These are phyloP conservation scores for Micromesistius poutassou DNA, from an alignment of 2,797 vertebrate genomes.

Conservation along the genomic window DNA sequence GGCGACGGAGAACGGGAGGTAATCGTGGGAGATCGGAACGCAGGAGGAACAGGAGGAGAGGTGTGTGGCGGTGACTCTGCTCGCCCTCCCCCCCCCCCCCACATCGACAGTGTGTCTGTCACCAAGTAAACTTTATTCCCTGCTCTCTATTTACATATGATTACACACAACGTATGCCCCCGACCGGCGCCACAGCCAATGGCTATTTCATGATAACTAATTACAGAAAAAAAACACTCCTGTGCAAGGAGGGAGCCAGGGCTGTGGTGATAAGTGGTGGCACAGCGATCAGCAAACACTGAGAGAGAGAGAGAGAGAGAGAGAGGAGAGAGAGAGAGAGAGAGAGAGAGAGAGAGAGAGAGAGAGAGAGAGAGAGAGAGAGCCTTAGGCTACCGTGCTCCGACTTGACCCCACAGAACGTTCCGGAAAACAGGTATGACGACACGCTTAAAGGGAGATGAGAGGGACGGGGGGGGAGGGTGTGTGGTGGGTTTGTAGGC, in stretches of 20 bases:
- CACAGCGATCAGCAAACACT: conserved; percentile 61
- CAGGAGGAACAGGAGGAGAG: not conserved
- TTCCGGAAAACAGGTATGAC: too few relatives aligned
- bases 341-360: too few relatives aligned
- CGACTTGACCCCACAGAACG: too few relatives aligned
- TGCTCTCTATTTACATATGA: conserved; percentile 60
- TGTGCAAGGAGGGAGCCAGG: conserved; percentile 16
- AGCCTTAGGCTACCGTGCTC: too few relatives aligned
- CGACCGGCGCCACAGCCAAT: conserved; percentile 34
- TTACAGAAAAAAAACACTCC: conserved; percentile 33
- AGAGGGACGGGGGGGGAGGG: too few relatives aligned
- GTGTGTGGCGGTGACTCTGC: not conserved
- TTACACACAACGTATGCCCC: conserved; percentile 36
- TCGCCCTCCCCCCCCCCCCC: too few relatives aligned
- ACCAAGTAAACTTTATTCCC: conserved; percentile 33
- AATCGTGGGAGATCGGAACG: too few relatives aligned
- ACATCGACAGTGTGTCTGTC: not conserved
- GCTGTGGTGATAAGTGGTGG: conserved; percentile 35
- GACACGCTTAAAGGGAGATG: too few relatives aligned
- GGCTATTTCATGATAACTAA: conserved; percentile 58
- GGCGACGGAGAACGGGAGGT: not conserved
- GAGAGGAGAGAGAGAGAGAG: too few relatives aligned
- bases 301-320: conserved; percentile 1
- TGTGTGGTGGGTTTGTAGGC: too few relatives aligned
- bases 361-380: too few relatives aligned